phyloP scores from a whole-genome alignment of 2,797 vertebrate species.

The Microchirus variegatus region DNA sequence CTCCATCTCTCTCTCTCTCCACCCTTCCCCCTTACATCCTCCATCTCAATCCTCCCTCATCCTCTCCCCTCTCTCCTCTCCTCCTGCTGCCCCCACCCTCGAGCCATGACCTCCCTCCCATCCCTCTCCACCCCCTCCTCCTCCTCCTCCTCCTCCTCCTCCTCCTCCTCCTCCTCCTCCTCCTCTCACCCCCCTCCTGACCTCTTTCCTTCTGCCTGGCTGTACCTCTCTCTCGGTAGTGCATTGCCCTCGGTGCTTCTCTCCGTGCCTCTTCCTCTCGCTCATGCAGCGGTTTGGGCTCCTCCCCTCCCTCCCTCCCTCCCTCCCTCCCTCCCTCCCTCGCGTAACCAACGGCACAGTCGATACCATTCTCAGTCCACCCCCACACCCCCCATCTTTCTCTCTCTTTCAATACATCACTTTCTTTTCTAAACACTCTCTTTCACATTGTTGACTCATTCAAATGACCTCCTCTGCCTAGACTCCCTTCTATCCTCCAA shows the following conservation, averaged over 20 bases:
- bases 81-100: constrained; percentile 29
- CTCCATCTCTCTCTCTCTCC: constrained; percentile 47
- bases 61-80: constrained; percentile 22
- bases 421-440: constrained; percentile 1
- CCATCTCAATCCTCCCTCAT: constrained; percentile 47
- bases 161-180: constrained; percentile 19
- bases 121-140: constrained; percentile 23
- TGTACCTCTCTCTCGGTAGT: constrained; percentile 13
- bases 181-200: constrained; percentile 42
- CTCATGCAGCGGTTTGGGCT: constrained; percentile 43
- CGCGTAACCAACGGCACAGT: constrained; percentile 19
- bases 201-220: constrained; percentile 56
- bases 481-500: too few species aligned
- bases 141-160: constrained; percentile 7
- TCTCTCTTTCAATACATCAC: constrained; percentile 13
- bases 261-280: constrained; percentile 11
- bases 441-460: constrained; percentile 16
- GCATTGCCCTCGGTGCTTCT: background rate
- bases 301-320: constrained; percentile 24
- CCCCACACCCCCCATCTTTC: constrained; percentile 1
- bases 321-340: constrained; percentile 32
- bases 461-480: constrained; percentile 1
- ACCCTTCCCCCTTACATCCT: constrained; percentile 37
- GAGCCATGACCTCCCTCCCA: constrained; percentile 47
- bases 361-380: constrained; percentile 31